Percentiles rank a stretch among this genome's conserved stretches.
Evolutionary conservation across 1,140 invertebrate genomes (phyloP).

Genomic region (Contarinia nasturtii): DNA sequence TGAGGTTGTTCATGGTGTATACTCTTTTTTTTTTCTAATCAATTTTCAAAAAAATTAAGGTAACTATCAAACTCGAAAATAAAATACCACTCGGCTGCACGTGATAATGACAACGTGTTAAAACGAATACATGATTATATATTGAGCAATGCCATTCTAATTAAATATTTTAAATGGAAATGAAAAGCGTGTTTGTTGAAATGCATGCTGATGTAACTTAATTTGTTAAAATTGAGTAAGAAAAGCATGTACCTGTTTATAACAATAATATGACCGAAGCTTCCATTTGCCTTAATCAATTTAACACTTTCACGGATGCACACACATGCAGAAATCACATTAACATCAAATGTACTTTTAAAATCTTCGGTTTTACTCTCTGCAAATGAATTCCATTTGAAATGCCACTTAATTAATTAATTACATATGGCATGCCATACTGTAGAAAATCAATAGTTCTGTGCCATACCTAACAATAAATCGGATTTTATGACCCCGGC

Average conservation of each 20-base stretch:
- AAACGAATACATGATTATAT: no score
- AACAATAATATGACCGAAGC: slow-evolving; percentile 21
- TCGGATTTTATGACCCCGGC: slow-evolving; percentile 20
- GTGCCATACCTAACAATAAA: slow-evolving; percentile 14
- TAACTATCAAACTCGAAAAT: no score
- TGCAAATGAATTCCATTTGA: slow-evolving; percentile 1
- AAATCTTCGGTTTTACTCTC: slow-evolving; percentile 17
- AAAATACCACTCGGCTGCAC: no score
- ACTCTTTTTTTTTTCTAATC: no score
- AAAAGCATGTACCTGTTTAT: slow-evolving; percentile 19
- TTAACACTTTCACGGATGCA: slow-evolving; percentile 32
- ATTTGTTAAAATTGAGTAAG: neutral
- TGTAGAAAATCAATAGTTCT: no score
- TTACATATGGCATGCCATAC: neutral
- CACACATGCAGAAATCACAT: slow-evolving; percentile 33
- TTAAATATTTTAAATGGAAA: no score
- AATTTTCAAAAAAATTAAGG: no score
- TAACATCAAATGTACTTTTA: slow-evolving; percentile 29
- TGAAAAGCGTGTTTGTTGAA: no score
- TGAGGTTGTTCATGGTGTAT: no score
- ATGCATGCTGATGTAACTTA: no score
- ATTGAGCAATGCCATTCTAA: no score
- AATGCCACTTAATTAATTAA: neutral
- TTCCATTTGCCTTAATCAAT: slow-evolving; percentile 25
- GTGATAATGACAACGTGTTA: no score